Evolutionary conservation across 2,888 invertebrate genomes (phyloP).

Genomic region (Microplitis manilae): DNA sequence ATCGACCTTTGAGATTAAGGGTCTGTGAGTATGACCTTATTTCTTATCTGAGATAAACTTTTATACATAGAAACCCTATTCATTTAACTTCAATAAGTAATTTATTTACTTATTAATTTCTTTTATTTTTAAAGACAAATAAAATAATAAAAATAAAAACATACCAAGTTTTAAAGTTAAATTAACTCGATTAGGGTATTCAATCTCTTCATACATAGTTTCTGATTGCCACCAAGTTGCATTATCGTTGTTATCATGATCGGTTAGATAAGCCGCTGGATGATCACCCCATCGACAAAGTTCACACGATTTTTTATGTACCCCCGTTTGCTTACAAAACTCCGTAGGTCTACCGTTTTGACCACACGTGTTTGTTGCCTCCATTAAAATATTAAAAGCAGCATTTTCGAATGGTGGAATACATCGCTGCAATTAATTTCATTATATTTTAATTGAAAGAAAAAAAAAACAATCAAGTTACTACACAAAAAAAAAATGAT

Average conservation of each 20-base stretch:
- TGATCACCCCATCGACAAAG: conserved; percentile 82
- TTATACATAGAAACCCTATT: background rate
- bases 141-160: background rate
- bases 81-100: background rate
- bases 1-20: background rate
- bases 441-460: background rate
- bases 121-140: background rate
- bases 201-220: conserved; percentile 95
- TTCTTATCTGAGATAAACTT: conserved; percentile 15
- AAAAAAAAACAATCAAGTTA: background rate
- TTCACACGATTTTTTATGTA: conserved; percentile 85
- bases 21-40: background rate
- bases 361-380: conserved; percentile 97
- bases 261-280: conserved; percentile 86
- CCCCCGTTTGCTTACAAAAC: conserved; percentile 94
- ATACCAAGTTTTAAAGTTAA: conserved; percentile 89
- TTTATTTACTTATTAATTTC: background rate
- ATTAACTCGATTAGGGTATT: conserved; percentile 93
- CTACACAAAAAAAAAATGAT: background rate
- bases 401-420: conserved; percentile 97
- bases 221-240: conserved; percentile 99
- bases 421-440: conserved; percentile 81
- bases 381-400: conserved; percentile 90
- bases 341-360: conserved; percentile 81
- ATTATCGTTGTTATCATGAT: conserved; percentile 90